Percentiles rank a stretch among this genome's conserved stretches.
phyloP scores from a whole-genome alignment of 2,888 invertebrate genomes.

The Drosophila emarginata region DNA sequence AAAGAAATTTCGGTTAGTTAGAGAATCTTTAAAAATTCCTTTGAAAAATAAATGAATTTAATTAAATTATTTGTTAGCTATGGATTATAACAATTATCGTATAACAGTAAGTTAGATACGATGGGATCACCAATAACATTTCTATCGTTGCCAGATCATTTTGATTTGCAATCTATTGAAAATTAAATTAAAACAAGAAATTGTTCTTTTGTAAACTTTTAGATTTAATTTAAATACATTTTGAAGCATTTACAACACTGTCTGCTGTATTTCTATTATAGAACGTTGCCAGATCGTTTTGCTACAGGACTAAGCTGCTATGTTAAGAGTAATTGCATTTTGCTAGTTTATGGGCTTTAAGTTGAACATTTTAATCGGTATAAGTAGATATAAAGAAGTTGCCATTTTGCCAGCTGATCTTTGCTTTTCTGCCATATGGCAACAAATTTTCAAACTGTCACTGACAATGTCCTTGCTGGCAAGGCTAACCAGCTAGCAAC shows the following conservation, averaged over 20 bases:
- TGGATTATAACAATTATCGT: too few relatives aligned
- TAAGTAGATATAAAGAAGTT: conserved; percentile 7
- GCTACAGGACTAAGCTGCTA: background rate
- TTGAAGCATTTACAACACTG: too few relatives aligned
- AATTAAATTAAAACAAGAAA: too few relatives aligned
- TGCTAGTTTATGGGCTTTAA: background rate
- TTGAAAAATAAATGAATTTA: background rate
- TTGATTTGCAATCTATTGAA: too few relatives aligned
- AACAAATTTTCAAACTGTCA: conserved; percentile 8
- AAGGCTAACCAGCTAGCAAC: background rate
- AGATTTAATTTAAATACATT: too few relatives aligned
- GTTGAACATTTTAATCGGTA: conserved; percentile 9
- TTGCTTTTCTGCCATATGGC: background rate
- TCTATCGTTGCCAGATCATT: too few relatives aligned
- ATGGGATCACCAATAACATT: too few relatives aligned
- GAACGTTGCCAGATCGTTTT: background rate
- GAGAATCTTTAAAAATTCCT: background rate
- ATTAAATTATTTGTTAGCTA: too few relatives aligned
- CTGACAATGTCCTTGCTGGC: background rate
- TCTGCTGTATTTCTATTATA: too few relatives aligned
- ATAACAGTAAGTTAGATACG: too few relatives aligned
- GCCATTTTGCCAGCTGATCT: conserved; percentile 5
- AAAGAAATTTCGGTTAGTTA: background rate
- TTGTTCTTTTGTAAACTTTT: too few relatives aligned
- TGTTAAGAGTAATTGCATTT: too few relatives aligned